Evolutionary conservation across 2,113 vertebrate genomes (phyloP).

Genomic region (Chlamydotis undulata): DNA sequence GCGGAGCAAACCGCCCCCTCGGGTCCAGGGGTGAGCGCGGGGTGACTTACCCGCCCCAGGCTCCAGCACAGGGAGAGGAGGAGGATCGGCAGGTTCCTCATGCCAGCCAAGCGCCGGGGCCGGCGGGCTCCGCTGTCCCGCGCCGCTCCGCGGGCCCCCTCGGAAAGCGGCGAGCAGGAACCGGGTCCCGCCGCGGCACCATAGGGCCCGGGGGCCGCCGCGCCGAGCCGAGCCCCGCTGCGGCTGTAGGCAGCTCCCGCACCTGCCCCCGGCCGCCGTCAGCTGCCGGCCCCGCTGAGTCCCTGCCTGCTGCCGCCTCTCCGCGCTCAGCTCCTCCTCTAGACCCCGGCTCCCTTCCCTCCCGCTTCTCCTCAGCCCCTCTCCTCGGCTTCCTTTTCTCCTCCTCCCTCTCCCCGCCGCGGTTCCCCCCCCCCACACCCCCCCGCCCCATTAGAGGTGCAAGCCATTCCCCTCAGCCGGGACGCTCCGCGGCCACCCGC

Average conservation of each 20-base stretch:
- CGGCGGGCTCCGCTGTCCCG: not conserved
- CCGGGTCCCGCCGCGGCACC: not conserved
- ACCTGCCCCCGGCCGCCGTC: not conserved
- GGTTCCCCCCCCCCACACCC: not conserved
- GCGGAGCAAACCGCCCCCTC: too few relatives aligned
- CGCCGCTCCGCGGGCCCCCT: not conserved
- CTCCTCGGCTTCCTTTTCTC: not conserved
- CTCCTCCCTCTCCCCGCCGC: not conserved
- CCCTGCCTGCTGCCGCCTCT: not conserved
- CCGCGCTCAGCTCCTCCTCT: constrained; percentile 25
- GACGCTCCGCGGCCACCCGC: not conserved
- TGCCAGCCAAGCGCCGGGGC: not conserved
- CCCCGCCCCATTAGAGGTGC: not conserved
- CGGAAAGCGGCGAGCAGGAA: not conserved
- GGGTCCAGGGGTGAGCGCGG: not conserved
- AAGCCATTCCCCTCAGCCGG: not conserved
- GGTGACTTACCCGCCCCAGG: constrained; percentile 29
- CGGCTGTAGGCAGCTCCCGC: not conserved
- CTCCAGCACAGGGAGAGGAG: constrained; percentile 35
- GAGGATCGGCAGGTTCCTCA: constrained; percentile 10
- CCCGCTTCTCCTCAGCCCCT: not conserved
- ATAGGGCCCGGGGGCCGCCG: not conserved
- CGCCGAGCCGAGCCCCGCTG: not conserved
- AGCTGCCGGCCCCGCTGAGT: not conserved
- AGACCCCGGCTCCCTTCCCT: not conserved